A percentile compares a stretch with the other conserved stretches of the same genome.
Evolutionary conservation across 2,797 vertebrate genomes (phyloP).

Genomic region (Leucoraja ocellata): DNA sequence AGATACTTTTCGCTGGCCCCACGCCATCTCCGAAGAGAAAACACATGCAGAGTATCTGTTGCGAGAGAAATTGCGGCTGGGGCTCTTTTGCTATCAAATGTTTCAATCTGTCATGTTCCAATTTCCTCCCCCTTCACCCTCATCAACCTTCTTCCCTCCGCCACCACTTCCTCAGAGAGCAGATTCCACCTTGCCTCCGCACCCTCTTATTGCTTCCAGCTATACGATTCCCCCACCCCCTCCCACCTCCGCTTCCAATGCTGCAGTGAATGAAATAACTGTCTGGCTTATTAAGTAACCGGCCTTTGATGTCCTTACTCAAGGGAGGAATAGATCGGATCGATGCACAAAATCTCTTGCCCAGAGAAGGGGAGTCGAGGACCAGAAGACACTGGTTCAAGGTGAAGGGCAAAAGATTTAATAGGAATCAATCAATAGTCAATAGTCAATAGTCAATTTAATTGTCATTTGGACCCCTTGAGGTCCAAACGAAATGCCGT

Average conservation of each 20-base stretch:
- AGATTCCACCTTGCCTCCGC: not conserved
- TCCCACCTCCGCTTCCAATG: not conserved
- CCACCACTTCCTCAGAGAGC: not conserved
- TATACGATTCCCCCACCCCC: not conserved
- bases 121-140: not conserved
- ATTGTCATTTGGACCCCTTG: too few species aligned
- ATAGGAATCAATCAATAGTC: too few species aligned
- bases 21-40: conserved; percentile 17
- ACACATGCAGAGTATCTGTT: not conserved
- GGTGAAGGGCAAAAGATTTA: too few species aligned
- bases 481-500: too few species aligned
- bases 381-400: too few species aligned
- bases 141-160: not conserved
- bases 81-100: not conserved
- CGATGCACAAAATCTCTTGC: too few species aligned
- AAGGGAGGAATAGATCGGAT: not conserved
- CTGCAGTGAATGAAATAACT: not conserved
- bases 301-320: not conserved
- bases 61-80: not conserved
- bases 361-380: too few species aligned
- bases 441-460: too few species aligned
- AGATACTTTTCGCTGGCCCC: not conserved
- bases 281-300: not conserved
- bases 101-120: conserved; percentile 4
- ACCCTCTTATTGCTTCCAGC: not conserved